Base-by-base conservation (phyloP, 2,888 invertebrate genomes). In the Drosophila buzzatii region DNA sequence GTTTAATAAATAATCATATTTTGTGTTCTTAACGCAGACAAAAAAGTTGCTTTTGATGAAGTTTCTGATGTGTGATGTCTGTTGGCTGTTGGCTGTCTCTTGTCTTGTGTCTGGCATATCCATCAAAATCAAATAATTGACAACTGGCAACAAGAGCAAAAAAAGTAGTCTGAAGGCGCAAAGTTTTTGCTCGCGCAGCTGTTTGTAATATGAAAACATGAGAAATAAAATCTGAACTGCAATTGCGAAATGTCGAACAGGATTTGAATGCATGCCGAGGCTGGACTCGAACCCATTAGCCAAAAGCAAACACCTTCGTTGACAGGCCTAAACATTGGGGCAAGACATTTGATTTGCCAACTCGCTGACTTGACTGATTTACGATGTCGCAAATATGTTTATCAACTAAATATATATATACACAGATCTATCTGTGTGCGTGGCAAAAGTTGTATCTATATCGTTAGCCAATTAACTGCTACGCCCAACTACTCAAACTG, bases 281-380 rank as follows among this genome's bases (percentile, higher is more conserved):
- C 59, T 70, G 85, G 31, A 49, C 31, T 52, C 67, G 67, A 62
- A 61, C 35, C 69, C 85, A 88, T 84, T 87, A 88, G 85, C 77
- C 74, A 35, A 66, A 77, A 69, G 83, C 82, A 87, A 51, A 84
- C 85, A 84, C 83, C 88, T 87, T 82, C 64, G 80, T 68, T 74
- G 68, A 82, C 70, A 60, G 35, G 51, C 47, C 45, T 41, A 69
- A 64, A 56, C 62, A 71, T 63, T 62, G 56, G 57, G 68, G 73
- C 73, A 64, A 78, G 65, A 81, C 73, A 51, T 75, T 85, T 82
- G 88, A 84, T 85, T 84, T 71, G 70, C 69, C 82, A 82, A 82
- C 72, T 74, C 61, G 63, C 53, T 52, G 35, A 62, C 55, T 80
- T 83, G 87, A 87, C 85, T 83, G 87, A 83, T 86, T 84, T 79